These are phyloP conservation scores for Pogona vitticeps DNA, from an alignment of 2,113 vertebrate genomes.

Conservation along the genomic window DNA sequence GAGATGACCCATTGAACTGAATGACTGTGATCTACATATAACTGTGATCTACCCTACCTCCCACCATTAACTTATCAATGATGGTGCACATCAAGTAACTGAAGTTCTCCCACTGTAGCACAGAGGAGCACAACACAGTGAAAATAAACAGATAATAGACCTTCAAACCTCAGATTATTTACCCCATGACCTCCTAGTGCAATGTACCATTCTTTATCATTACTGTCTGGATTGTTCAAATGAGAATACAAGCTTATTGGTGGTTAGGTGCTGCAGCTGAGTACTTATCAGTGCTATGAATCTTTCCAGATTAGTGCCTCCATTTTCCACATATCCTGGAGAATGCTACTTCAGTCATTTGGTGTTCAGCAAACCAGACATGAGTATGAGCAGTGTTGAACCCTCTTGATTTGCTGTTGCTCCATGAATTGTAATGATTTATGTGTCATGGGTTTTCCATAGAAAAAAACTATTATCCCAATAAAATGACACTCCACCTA, in stretches of 20 bases:
- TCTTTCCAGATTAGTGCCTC: not conserved
- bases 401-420: not conserved
- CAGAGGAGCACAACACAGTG: too few species aligned
- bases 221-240: not conserved
- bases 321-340: too few species aligned
- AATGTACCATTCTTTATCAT: not conserved
- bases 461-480: not conserved
- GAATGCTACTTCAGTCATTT: not conserved
- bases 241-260: not conserved
- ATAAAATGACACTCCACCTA: too few species aligned
- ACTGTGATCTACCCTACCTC: not conserved
- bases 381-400: not conserved
- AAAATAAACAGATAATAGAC: not conserved
- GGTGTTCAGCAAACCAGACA: not conserved
- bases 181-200: not conserved
- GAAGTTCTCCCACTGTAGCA: too few species aligned
- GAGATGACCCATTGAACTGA: not conserved
- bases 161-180: not conserved
- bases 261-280: not conserved
- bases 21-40: not conserved
- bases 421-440: not conserved
- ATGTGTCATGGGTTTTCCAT: not conserved
- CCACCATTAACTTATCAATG: not conserved
- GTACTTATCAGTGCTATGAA: not conserved
- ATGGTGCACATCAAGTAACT: not conserved